Base-by-base conservation (phyloP, 2,113 vertebrate genomes). In the Sisor rabdophorus region DNA sequence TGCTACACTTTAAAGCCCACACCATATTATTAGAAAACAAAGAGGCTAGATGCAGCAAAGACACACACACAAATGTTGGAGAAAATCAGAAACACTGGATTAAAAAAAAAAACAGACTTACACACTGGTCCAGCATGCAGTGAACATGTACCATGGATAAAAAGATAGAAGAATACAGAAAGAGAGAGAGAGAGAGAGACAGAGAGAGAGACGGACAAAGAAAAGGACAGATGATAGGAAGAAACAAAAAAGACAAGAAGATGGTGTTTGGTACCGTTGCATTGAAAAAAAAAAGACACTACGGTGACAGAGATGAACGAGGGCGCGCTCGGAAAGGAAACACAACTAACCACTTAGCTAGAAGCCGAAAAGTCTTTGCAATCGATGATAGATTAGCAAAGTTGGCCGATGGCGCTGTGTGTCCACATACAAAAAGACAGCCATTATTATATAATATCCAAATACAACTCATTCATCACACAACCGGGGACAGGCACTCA, bases 101-200 rank as follows among this genome's bases (percentile, higher is more conserved):
- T 52, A 74, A 48, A 40, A 69, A 69, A 69, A 59, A 10, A 70
- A 22, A 58, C 2, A 67, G 73, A 90, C 96, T 97, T 98, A 98
- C 96, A 97, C 91, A 97, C 96, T 98, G 92, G 82, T 87, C 80
- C 85, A 12, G 79, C 90, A 93, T 88, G 93, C 91, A 89, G 91
- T 90, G 87, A 87, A 88, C 87, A 50, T 90, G 87, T 88, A 86
- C 80, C 91, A 88, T 86, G 79, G 72, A 80, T 30, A 47, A 71
- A n/a, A 59, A 68, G 19, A 22, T 30, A 56, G n/a, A 71, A 54
- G 73, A 28, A 60, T 52, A 71, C 44, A 32, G 71, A 60, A 59
- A 54, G 40, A 71, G 55, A 65, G 36, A 74, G 22, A 79, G 50
- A 76, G 28, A 80, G 52, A 75, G 20, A 54, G 54, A 20, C 28